A percentile compares a stretch with the other conserved stretches of the same genome.
phyloP scores from a whole-genome alignment of 23 tunicate species.

The Halocynthia aurantium region DNA sequence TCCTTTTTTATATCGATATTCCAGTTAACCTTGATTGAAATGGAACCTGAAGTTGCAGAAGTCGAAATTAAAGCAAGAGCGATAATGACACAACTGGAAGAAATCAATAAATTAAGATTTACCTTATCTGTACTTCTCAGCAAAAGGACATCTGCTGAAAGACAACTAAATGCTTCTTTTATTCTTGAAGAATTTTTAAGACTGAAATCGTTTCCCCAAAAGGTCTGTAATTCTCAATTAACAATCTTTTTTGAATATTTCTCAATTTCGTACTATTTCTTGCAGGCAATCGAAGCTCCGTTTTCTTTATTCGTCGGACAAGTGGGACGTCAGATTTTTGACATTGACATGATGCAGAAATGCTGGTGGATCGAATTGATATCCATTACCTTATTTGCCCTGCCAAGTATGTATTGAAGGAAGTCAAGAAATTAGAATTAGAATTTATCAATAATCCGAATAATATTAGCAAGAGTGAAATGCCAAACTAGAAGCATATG shows the following conservation, averaged over 20 bases:
- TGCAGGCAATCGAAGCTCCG: conserved; percentile 82
- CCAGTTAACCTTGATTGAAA: conserved; percentile 48
- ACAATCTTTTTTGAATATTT: conserved; percentile 3
- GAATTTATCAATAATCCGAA: too few species aligned
- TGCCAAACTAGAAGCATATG: too few species aligned
- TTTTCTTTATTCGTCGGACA: conserved; percentile 51
- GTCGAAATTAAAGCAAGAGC: conserved; percentile 26
- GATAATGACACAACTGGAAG: conserved; percentile 43
- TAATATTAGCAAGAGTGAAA: too few species aligned
- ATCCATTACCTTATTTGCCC: conserved; percentile 32
- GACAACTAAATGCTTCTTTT: conserved; percentile 81
- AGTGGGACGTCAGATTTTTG: conserved; percentile 41
- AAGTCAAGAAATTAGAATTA: too few species aligned
- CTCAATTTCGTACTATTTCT: not conserved
- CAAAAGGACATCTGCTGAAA: conserved; percentile 34
- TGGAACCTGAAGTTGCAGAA: conserved; percentile 41
- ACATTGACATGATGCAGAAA: conserved; percentile 61
- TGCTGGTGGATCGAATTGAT: conserved; percentile 75
- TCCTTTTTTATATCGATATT: not conserved
- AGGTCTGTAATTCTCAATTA: conserved; percentile 19
- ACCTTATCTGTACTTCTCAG: conserved; percentile 29
- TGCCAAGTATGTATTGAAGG: conserved; percentile 46
- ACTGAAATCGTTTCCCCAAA: conserved; percentile 78
- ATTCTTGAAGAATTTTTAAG: conserved; percentile 59
- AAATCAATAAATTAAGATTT: conserved; percentile 44